phyloP scores from a whole-genome alignment of 2,113 vertebrate genomes.

The Indicator indicator region DNA sequence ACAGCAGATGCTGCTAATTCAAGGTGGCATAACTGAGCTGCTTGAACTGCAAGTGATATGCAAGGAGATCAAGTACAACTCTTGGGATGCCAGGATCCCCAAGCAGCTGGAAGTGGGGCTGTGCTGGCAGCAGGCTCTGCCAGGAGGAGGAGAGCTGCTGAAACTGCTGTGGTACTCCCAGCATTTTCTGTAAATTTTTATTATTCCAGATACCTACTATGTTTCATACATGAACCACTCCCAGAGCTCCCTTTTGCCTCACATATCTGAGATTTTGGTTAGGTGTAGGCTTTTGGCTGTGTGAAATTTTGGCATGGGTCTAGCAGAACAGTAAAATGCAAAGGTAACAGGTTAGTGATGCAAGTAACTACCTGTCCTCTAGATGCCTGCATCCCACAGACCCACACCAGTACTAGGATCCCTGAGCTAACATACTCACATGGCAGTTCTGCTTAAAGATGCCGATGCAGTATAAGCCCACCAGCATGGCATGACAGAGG shows the following conservation, averaged over 20 bases:
- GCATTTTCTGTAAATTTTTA: not conserved
- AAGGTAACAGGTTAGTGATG: not conserved
- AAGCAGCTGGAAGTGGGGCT: not conserved
- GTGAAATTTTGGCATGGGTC: not conserved
- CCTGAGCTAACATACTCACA: not conserved
- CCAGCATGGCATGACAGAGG: not conserved
- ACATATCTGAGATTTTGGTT: not conserved
- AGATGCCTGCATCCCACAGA: not conserved
- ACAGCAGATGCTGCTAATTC: slow-evolving; percentile 24
- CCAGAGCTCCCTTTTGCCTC: not conserved
- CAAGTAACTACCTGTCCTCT: not conserved
- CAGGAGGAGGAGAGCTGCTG: not conserved
- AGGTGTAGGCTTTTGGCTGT: not conserved
- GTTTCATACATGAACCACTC: not conserved
- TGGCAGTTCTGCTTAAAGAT: not conserved
- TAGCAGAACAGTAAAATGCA: not conserved
- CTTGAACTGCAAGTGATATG: not conserved
- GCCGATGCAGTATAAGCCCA: not conserved
- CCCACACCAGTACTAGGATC: not conserved
- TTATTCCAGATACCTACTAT: not conserved
- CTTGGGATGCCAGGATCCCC: not conserved
- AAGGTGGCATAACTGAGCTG: not conserved
- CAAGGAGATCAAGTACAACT: not conserved
- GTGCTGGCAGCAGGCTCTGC: not conserved
- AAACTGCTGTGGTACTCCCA: not conserved